Percentiles rank a stretch among this genome's conserved stretches.
Evolutionary conservation across 2,888 invertebrate genomes (phyloP).

Genomic region (Perithous albicinctus): DNA sequence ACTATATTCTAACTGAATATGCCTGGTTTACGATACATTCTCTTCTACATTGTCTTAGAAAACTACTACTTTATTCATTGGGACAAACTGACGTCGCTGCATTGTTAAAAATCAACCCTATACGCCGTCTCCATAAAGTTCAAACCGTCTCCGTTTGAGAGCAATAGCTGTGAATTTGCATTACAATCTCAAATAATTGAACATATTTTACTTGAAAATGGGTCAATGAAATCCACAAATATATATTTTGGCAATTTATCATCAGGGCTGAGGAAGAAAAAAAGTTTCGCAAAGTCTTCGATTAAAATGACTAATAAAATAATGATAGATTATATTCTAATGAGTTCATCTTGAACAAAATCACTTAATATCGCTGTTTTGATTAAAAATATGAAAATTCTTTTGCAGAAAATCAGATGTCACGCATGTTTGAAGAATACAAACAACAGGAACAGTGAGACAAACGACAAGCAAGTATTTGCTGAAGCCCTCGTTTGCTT

Average conservation of each 20-base stretch:
- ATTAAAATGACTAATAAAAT: not conserved
- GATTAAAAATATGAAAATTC: not conserved
- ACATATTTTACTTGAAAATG: too few species aligned
- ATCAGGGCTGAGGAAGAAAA: too few species aligned
- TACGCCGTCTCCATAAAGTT: too few species aligned
- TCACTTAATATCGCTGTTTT: not conserved
- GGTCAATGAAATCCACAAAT: too few species aligned
- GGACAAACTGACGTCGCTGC: not conserved
- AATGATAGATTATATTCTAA: not conserved
- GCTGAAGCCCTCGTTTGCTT: not conserved
- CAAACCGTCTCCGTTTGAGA: too few species aligned
- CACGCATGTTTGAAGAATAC: not conserved
- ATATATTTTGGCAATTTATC: too few species aligned
- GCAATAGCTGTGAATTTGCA: too few species aligned
- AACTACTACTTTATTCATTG: conserved; percentile 46
- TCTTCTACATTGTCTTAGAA: conserved; percentile 10
- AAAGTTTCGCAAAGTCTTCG: too few species aligned
- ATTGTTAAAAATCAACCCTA: too few species aligned
- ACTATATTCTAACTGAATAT: conserved; percentile 37
- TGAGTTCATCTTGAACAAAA: not conserved
- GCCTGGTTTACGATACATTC: conserved; percentile 56
- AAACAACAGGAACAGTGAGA: not conserved
- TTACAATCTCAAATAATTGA: too few species aligned
- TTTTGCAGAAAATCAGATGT: conserved; percentile 3
- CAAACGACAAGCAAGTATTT: not conserved